Evolutionary conservation across 2,888 invertebrate species (phyloP), one percentile per base, ranked within the genome.

Genomic region (Dynastes maya): DNA sequence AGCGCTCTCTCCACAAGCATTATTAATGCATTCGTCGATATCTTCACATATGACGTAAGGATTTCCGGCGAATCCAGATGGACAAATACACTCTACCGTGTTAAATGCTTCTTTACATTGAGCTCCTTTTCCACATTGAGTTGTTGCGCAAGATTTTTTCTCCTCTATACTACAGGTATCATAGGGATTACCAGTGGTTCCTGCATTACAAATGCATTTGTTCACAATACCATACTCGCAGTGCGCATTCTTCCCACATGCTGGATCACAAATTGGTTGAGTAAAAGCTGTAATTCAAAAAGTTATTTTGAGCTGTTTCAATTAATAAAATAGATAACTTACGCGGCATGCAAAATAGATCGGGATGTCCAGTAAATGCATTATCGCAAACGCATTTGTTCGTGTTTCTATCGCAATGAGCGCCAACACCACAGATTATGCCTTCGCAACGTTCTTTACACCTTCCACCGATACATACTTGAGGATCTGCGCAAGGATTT

Each of bases 341-440:
- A 95, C 95, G 96, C 86, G 97, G 97, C 94, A 97, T 96, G 85
- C 97, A 97, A 71, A 97, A 91, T 37, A 96, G 90, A 86, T 96
- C 95, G 0, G 97, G 96, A 87, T 97, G 96, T 84, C 97, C 97
- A 81, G 96, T 92, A 87, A 97, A 97, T 86, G 95, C 95, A 13
- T 95, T 93, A 86, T 96, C 94, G 86, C 97, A 97, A 67, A 95
- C 91, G 88, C 97, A 97, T 89, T 94, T 94, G 81, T 96, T 96
- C 45, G 93, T 94, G 75, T 91, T 90, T 84, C 92, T 92, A 85
- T 97, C 95, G 86, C 97, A 97, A 72, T 93, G 93, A 16, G 97
- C 97, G 6, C 97, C 97, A 51, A 97, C 92, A 6, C 97, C 97
- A 85, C 97, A 97, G 13, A 96, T 93, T 9, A 96, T 91, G 51